Percentiles rank a stretch among this genome's conserved stretches.
phyloP scores from a whole-genome alignment of 2,888 invertebrate species.

The Geotrupes spiniger region DNA sequence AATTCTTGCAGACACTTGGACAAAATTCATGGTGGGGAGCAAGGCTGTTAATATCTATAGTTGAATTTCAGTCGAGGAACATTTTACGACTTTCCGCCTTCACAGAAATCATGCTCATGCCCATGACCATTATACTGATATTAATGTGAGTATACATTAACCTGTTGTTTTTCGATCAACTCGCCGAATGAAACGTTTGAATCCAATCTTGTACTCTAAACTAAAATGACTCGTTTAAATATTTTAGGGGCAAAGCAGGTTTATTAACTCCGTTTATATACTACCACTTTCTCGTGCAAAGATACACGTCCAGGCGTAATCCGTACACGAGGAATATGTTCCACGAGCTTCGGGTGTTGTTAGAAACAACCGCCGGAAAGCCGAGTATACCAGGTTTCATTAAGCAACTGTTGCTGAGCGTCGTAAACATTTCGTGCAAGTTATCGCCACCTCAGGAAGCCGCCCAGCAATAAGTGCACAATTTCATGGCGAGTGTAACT shows the following conservation, averaged over 20 bases:
- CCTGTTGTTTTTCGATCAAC: not conserved
- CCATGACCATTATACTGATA: slow-evolving; percentile 73
- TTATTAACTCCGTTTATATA: slow-evolving; percentile 93
- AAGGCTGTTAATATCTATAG: slow-evolving; percentile 78
- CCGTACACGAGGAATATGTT: slow-evolving; percentile 94
- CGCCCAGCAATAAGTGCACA: slow-evolving; percentile 37
- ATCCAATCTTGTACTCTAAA: too few species aligned
- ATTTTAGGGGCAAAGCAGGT: slow-evolving; percentile 82
- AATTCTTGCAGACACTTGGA: slow-evolving; percentile 72
- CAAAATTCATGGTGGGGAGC: slow-evolving; percentile 89
- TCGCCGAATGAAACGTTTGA: not conserved
- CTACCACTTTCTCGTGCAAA: slow-evolving; percentile 91
- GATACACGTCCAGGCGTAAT: slow-evolving; percentile 93
- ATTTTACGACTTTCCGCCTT: slow-evolving; percentile 89
- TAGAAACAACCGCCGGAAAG: slow-evolving; percentile 66
- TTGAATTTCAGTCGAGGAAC: slow-evolving; percentile 87
- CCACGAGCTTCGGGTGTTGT: slow-evolving; percentile 74
- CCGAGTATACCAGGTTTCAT: slow-evolving; percentile 69
- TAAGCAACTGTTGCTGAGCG: slow-evolving; percentile 56
- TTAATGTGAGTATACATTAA: slow-evolving; percentile 71
- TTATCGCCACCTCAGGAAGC: slow-evolving; percentile 67
- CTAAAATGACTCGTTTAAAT: slow-evolving; percentile 17
- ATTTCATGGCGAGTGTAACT: not conserved
- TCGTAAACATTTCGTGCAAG: slow-evolving; percentile 70
- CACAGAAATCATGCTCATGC: slow-evolving; percentile 91